Percentiles rank a stretch among this genome's conserved stretches.
Evolutionary conservation across 2,113 vertebrate genomes (phyloP).

Genomic region (Eulemur macaco): DNA sequence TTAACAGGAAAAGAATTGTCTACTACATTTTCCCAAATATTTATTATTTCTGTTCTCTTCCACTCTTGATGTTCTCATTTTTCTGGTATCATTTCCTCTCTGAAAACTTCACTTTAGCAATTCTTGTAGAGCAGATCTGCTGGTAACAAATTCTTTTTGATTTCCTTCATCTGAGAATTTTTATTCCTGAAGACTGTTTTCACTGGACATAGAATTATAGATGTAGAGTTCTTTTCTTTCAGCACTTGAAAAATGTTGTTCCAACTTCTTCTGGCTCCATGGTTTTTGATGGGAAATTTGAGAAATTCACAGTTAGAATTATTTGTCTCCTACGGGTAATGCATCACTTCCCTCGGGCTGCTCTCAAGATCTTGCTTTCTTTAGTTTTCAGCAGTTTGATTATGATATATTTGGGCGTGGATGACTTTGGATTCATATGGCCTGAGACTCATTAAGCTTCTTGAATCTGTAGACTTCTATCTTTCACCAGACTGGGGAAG

Average conservation of each 20-base stretch:
- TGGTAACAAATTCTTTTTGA: background rate
- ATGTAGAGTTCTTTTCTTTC: background rate
- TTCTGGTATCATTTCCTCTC: background rate
- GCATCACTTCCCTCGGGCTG: background rate
- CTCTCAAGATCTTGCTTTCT: background rate
- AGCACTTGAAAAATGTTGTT: background rate
- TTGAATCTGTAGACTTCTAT: background rate
- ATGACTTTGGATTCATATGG: background rate
- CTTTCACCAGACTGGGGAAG: background rate
- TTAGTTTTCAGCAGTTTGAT: background rate
- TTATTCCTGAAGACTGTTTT: background rate
- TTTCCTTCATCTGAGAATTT: background rate
- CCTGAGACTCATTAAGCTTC: background rate
- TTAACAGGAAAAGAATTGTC: background rate
- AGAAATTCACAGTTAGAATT: background rate
- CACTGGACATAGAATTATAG: background rate
- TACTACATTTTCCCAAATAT: background rate
- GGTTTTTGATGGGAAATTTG: background rate
- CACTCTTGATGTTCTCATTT: background rate
- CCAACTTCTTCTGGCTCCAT: background rate
- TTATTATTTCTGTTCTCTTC: background rate
- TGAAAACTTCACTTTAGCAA: background rate
- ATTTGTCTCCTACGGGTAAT: background rate
- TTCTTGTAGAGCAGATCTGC: background rate
- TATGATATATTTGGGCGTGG: background rate